Base-by-base conservation (phyloP, 2,888 invertebrate genomes). In the Hecatera dysodea region DNA sequence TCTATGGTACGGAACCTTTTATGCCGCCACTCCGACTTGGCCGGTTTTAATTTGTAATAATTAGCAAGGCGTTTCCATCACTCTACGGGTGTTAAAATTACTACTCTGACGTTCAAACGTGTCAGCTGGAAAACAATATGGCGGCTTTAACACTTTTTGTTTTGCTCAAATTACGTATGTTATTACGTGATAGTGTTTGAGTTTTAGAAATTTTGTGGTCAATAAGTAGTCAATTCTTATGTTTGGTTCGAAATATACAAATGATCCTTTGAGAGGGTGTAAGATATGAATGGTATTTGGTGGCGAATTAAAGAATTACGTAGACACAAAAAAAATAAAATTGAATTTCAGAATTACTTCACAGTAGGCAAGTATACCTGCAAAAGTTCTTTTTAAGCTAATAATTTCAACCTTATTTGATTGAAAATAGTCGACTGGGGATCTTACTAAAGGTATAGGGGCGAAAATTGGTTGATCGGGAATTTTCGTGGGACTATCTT, bases 61-160 rank as follows among this genome's bases (percentile, higher is more conserved):
- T 67, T 66, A 63, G 39, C 72, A 66, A 24, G 46, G 11, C 11
- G 46, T 44, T 64, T 67, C 46, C 24, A 67, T 82, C 48, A 55
- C 69, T 66, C 69, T 27, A 66, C 17, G 29, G 53, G 80, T 69
- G 77, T 69, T 69, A 77, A 67, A 78, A 61, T 52, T n/a, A 61
- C 48, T 22, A 61, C 27, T 64, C 46, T 75, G 69, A 65, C 80
- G 69, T 75, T 55, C 72, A 36, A 27, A 73, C 79, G 67, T 76
- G 78, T 61, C 57, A 60, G 42, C 42, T 44, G 56, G n/a, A n/a
- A 17, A 60, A 62, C 80, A 82, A 82, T 57, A 83, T 74, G 83
- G 78, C 71, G 73, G 33, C 17, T n/a, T 70, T 68, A 39, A 57
- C 69, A 72, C 67, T 65, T 72, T 80, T n/a, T n/a, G n/a, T n/a